Base-by-base conservation (phyloP, 2,888 invertebrate genomes). In the Tachina grossa region DNA sequence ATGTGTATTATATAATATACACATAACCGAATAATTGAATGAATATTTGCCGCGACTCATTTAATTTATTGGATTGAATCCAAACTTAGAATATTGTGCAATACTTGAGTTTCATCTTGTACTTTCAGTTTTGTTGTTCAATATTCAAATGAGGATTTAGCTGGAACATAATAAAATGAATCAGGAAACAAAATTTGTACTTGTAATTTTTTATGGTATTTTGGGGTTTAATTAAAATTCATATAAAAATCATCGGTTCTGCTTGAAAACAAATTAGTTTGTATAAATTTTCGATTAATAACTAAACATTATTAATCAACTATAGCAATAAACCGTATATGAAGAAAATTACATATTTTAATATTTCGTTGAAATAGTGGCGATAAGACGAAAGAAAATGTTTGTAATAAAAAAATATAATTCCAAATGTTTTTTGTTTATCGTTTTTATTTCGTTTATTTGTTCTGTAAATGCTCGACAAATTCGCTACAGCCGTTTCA, bases 401-500 rank as follows among this genome's bases (percentile, higher is more conserved):
- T 43, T 57, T 65, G 1, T 43, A 13, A 19, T 49, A 13, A 53
- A 71, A 31, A 8, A 41, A 8, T 47, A 45, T 61, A 57, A 41
- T 55, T 16, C 55, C 6, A 74, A 51, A 11, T 65, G 11, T 65
- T 11, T 78, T 43, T 59, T 74, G 74, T 53, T 71, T 0, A 5
- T 69, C 39, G 9, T 74, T 19, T 49, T 81, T 61, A 63, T 77
- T 80, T 77, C 61, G 11, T 51, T 57, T 19, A 63, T 78, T 82
- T 82, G 81, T 75, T 55, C 65, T 13, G 51, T 63, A 78, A 88
- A 89, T 72, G 80, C 88, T 8, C 89, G 90, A 10, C 92, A 91
- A 86, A 89, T 90, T 77, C 90, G 90, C 77, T 89, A 89, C 22
- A 91, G 89, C 84, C 90, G 91, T 1, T 90, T 88, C 84, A 88